Conservation (phyloP, 2,113 vertebrate genomes). For the Chrysochloris asiatica region DNA sequence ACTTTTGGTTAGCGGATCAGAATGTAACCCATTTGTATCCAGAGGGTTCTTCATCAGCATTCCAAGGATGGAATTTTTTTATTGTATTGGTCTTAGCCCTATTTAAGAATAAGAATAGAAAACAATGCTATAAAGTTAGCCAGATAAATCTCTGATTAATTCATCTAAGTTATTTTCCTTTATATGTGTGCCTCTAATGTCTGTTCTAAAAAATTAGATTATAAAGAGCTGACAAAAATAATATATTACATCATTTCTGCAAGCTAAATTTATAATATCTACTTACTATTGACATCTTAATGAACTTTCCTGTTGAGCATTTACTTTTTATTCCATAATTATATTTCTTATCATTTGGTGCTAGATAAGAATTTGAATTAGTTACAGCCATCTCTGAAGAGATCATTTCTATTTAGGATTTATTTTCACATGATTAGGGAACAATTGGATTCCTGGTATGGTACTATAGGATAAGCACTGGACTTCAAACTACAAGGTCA, state of each 20-base stretch:
- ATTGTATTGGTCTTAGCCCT: neutral
- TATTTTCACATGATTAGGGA: constrained; percentile 1
- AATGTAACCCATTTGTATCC: neutral
- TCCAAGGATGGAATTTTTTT: neutral
- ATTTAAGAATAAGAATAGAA: neutral
- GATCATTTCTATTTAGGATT: neutral
- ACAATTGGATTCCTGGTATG: too few relatives aligned
- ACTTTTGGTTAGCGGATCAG: neutral
- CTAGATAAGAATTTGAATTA: neutral
- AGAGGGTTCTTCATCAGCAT: neutral
- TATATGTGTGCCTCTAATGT: neutral
- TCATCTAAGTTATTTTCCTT: neutral
- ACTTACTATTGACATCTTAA: neutral
- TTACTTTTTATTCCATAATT: neutral
- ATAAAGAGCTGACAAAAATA: neutral
- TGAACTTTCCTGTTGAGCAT: neutral
- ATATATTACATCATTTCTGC: constrained; percentile 2
- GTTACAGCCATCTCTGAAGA: neutral
- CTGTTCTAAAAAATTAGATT: neutral
- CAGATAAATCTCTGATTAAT: neutral
- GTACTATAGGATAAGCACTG: too few relatives aligned
- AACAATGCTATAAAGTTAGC: neutral
- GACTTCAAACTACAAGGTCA: too few relatives aligned
- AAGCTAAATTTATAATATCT: neutral
- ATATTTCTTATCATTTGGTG: neutral